Conservation (phyloP, 2,113 vertebrate genomes). For the Ovibos moschatus region DNA sequence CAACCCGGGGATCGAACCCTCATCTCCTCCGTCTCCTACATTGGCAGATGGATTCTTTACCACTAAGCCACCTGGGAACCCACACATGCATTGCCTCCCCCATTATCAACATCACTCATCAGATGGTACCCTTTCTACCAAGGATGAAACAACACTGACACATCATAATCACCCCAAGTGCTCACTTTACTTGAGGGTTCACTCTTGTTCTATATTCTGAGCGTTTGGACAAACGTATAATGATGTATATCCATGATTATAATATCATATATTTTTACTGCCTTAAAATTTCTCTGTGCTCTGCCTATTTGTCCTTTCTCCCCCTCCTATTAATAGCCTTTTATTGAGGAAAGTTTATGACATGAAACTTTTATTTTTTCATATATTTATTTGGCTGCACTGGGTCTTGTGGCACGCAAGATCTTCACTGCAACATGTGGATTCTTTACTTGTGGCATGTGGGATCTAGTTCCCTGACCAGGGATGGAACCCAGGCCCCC, state of each 20-base stretch:
- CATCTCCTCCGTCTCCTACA: background rate
- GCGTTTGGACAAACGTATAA: background rate
- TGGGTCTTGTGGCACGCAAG: background rate
- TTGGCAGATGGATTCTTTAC: background rate
- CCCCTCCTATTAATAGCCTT: background rate
- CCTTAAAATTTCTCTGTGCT: background rate
- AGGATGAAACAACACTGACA: background rate
- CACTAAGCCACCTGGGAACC: background rate
- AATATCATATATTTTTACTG: background rate
- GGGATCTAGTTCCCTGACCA: background rate
- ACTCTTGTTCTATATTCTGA: background rate
- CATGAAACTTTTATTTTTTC: background rate
- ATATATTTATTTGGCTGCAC: background rate
- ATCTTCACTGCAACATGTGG: background rate
- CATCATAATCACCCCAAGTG: background rate
- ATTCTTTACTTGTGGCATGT: background rate
- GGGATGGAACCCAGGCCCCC: background rate
- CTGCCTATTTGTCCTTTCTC: background rate
- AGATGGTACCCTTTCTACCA: background rate
- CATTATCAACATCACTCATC: background rate
- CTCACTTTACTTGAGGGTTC: background rate
- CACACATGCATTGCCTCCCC: background rate
- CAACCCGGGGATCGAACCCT: background rate
- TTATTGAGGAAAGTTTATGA: background rate
- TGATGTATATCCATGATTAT: background rate